Evolutionary conservation across 2,797 vertebrate species (phyloP).

Genomic region (Merluccius polli): DNA sequence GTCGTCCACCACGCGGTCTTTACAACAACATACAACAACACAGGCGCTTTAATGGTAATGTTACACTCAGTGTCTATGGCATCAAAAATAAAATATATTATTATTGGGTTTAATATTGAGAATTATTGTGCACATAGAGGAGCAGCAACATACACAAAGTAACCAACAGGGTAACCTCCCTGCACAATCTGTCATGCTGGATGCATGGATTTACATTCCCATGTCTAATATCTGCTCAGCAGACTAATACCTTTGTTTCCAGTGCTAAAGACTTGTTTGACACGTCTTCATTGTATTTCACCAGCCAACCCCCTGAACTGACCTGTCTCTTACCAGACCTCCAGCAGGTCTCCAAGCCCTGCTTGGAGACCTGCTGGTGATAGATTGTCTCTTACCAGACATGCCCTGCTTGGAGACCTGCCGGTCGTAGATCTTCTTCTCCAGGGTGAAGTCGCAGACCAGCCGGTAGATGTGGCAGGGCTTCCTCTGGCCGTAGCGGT

Average conservation of each 20-base stretch:
- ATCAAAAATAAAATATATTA: neutral
- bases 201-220: too few relatives aligned
- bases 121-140: neutral
- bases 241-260: too few relatives aligned
- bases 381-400: constrained; percentile 87
- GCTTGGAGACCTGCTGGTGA: too few relatives aligned
- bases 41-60: neutral
- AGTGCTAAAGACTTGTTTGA: too few relatives aligned
- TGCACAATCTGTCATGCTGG: too few relatives aligned
- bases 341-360: too few relatives aligned
- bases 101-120: neutral
- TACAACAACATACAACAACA: neutral
- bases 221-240: too few relatives aligned
- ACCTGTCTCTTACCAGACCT: too few relatives aligned
- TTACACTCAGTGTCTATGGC: neutral
- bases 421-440: constrained; percentile 98
- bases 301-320: too few relatives aligned
- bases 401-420: constrained; percentile 99
- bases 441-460: constrained; percentile 94
- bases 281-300: too few relatives aligned
- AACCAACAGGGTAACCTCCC: neutral
- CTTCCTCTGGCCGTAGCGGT: constrained; percentile 96
- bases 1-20: constrained; percentile 92
- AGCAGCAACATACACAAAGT: neutral
- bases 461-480: constrained; percentile 95